Conservation (phyloP, 2,888 invertebrate genomes). For the Polymixis lichenea region DNA sequence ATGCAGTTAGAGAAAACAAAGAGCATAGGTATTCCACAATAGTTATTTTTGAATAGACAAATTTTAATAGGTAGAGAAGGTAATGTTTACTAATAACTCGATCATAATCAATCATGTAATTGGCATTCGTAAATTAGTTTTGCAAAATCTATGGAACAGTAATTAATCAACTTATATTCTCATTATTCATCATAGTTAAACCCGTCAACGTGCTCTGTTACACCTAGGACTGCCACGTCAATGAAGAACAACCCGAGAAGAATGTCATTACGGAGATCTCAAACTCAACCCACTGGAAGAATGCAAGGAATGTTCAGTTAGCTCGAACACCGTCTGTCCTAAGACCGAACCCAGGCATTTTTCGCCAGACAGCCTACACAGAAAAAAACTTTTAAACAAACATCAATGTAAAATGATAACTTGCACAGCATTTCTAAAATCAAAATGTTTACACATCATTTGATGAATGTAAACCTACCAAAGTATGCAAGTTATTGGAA, state of each 20-base stretch:
- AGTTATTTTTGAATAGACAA: not conserved
- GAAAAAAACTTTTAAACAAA: conserved; percentile 29
- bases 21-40: not conserved
- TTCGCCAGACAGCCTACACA: conserved; percentile 22
- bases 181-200: conserved; percentile 5
- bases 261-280: conserved; percentile 27
- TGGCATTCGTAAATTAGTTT: conserved; percentile 24
- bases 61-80: not conserved
- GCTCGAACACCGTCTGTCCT: conserved; percentile 1
- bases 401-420: conserved; percentile 45
- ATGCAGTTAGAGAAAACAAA: conserved; percentile 10
- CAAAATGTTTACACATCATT: conserved; percentile 55
- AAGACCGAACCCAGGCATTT: conserved; percentile 47
- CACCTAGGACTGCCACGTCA: conserved; percentile 13
- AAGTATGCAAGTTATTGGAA: conserved; percentile 43
- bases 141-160: conserved; percentile 1
- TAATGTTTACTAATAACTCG: conserved; percentile 12
- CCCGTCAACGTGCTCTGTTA: not conserved
- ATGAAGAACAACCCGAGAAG: not conserved
- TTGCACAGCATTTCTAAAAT: conserved; percentile 41
- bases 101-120: conserved; percentile 9
- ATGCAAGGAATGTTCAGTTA: conserved; percentile 10
- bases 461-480: conserved; percentile 47
- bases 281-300: conserved; percentile 2
- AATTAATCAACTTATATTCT: conserved; percentile 1